Conservation (phyloP, 2,888 invertebrate species). For the Brenthis daphne region DNA sequence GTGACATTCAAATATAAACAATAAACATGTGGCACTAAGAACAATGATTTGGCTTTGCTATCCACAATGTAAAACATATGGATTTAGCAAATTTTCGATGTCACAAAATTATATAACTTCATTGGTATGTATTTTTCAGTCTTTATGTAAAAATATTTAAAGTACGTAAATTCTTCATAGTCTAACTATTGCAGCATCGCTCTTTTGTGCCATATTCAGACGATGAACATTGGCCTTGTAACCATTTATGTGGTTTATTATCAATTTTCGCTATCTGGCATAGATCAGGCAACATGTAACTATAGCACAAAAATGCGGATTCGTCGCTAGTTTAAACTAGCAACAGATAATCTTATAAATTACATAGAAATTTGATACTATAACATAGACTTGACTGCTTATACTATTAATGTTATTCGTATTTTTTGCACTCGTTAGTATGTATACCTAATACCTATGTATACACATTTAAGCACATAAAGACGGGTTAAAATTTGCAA, state of each 20-base stretch:
- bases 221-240: slow-evolving; percentile 52
- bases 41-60: neutral
- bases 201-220: slow-evolving; percentile 40
- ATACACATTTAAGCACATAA: neutral
- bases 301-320: neutral
- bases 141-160: slow-evolving; percentile 8
- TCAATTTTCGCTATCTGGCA: slow-evolving; percentile 43
- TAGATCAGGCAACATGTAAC: slow-evolving; percentile 19
- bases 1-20: neutral
- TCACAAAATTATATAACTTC: neutral
- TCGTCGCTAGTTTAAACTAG: neutral
- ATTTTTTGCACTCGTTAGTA: neutral
- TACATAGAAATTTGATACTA: neutral
- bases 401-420: neutral
- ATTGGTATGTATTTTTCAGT: neutral
- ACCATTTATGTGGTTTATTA: slow-evolving; percentile 53
- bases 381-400: too few species aligned
- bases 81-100: too few species aligned
- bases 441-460: neutral
- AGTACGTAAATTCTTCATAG: slow-evolving; percentile 15
- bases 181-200: slow-evolving; percentile 31
- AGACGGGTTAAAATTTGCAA: slow-evolving; percentile 20
- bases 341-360: neutral
- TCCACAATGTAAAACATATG: too few species aligned
- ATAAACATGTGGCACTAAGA: neutral